Evolutionary conservation across 35 echinoderm and acorn worm species (phyloP).

Genomic region (Patiria miniata): DNA sequence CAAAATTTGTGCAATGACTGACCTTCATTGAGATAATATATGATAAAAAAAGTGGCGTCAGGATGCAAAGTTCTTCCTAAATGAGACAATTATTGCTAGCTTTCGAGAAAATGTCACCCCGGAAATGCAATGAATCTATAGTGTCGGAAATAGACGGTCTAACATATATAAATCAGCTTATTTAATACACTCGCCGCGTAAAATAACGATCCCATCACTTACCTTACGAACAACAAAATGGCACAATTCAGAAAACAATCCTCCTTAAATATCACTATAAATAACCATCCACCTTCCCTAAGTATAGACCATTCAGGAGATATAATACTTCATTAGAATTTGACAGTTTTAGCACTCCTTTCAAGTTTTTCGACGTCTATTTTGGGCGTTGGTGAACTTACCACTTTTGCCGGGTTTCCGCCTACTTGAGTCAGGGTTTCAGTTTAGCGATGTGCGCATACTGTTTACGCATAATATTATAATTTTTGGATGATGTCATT

Average conservation of each 20-base stretch:
- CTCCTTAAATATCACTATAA: background rate
- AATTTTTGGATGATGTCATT: conserved; percentile 24
- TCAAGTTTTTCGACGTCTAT: background rate
- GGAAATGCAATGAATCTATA: background rate
- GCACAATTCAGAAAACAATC: background rate
- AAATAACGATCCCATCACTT: background rate
- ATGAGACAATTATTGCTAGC: too few relatives aligned
- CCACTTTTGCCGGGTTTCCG: conserved; percentile 12
- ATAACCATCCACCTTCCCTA: background rate
- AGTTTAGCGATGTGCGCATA: conserved; percentile 22
- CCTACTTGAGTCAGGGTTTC: conserved; percentile 23
- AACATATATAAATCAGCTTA: background rate
- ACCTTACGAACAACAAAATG: background rate
- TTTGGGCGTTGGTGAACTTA: conserved; percentile 27
- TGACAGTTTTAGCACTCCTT: background rate
- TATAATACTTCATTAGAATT: background rate
- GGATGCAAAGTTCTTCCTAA: too few relatives aligned
- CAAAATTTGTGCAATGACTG: too few relatives aligned
- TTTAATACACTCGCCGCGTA: background rate
- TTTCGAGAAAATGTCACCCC: background rate
- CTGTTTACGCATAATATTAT: conserved; percentile 8
- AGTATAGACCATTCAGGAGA: background rate
- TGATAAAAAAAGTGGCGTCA: too few relatives aligned
- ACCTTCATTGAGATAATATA: too few relatives aligned
- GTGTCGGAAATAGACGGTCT: conserved; percentile 20